Conservation (phyloP, 1,140 invertebrate species). For the Diuraphis noxia region DNA sequence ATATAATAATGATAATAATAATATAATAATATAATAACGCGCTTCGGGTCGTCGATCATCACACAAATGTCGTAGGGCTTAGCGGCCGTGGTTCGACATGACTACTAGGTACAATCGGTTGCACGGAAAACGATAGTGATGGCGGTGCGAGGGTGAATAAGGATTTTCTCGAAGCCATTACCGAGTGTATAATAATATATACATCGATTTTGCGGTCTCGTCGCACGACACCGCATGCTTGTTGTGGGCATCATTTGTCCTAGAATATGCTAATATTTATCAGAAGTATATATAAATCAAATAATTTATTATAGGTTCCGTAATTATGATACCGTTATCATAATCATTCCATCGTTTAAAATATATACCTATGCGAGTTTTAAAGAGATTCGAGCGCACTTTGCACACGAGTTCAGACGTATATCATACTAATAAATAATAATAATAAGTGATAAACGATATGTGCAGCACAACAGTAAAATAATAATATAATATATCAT, state of each 20-base stretch:
- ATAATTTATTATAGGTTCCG: background rate
- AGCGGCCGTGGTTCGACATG: background rate
- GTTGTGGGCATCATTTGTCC: background rate
- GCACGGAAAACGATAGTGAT: background rate
- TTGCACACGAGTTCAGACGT: background rate
- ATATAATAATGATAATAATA: too few relatives aligned
- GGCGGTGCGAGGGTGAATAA: background rate
- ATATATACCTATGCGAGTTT: background rate
- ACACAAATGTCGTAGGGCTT: background rate
- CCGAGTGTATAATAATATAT: background rate
- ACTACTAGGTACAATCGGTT: background rate
- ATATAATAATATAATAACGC: too few relatives aligned
- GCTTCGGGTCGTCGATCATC: background rate
- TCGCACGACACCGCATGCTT: background rate
- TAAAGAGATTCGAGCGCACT: background rate
- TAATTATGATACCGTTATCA: background rate
- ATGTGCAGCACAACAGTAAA: background rate
- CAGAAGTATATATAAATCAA: background rate
- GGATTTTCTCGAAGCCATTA: background rate
- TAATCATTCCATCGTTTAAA: background rate
- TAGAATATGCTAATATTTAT: background rate
- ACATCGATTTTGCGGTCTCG: background rate
- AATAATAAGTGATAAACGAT: background rate
- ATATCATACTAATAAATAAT: too few relatives aligned
- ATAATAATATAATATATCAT: background rate